Evolutionary conservation across 2,888 invertebrate species (phyloP).

Genomic region (Oligia fasciuncula): DNA sequence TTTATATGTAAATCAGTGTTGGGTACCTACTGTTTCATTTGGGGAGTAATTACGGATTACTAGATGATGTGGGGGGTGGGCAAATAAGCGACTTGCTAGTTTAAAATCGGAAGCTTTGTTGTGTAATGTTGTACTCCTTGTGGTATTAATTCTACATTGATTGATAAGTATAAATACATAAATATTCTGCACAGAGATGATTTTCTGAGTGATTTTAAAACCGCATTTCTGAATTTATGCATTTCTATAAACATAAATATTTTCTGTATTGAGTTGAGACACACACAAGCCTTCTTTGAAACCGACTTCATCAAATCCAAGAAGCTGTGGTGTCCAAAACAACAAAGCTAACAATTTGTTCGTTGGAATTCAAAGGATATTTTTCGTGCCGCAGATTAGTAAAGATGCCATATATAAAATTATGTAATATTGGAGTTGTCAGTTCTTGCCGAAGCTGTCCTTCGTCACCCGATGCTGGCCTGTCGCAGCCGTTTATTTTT

Average conservation of each 20-base stretch:
- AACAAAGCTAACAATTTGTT: conserved; percentile 43
- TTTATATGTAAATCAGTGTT: conserved; percentile 52
- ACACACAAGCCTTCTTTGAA: background rate
- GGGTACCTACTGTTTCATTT: conserved; percentile 45
- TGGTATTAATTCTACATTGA: background rate
- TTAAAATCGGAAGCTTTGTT: background rate
- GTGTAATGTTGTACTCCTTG: background rate
- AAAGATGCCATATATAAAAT: conserved; percentile 67
- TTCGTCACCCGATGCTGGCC: conserved; percentile 74
- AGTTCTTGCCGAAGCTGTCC: conserved; percentile 75
- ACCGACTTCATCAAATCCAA: conserved; percentile 1
- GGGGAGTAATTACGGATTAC: conserved; percentile 51
- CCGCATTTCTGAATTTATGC: background rate
- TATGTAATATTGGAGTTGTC: conserved; percentile 76
- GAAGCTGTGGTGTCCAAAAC: conserved; percentile 20
- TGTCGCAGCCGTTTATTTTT: conserved; percentile 73
- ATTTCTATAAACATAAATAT: background rate
- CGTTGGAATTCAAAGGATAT: conserved; percentile 40
- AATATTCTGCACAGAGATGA: background rate
- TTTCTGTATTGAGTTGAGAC: background rate
- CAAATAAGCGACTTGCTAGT: background rate
- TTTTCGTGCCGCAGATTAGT: conserved; percentile 56
- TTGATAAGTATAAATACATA: no score
- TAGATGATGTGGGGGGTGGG: conserved; percentile 5
- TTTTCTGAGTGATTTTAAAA: background rate